Evolutionary conservation across 2,888 invertebrate species (phyloP).

Genomic region (Monochamus alternatus): DNA sequence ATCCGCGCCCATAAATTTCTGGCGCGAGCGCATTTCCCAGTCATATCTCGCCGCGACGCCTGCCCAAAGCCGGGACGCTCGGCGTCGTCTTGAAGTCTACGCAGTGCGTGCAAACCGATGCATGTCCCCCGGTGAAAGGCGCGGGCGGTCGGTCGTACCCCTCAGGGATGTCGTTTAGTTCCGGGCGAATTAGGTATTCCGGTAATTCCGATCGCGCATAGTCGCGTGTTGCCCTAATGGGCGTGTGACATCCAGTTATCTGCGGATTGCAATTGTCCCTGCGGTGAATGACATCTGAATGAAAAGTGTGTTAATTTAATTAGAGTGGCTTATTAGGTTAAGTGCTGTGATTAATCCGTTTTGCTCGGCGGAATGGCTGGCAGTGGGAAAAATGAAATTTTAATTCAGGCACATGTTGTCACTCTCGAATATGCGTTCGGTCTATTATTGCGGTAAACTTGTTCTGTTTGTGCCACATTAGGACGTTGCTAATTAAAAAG

Average conservation of each 20-base stretch:
- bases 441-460: slow-evolving; percentile 9
- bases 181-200: slow-evolving; percentile 38
- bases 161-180: slow-evolving; percentile 43
- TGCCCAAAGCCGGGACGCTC: slow-evolving; percentile 59
- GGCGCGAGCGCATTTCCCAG: slow-evolving; percentile 48
- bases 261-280: slow-evolving; percentile 35
- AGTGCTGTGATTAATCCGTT: slow-evolving; percentile 21
- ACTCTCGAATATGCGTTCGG: neutral
- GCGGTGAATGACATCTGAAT: slow-evolving; percentile 37
- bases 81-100: slow-evolving; percentile 59
- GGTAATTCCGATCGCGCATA: slow-evolving; percentile 44
- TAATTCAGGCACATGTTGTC: neutral
- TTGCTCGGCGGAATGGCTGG: slow-evolving; percentile 16
- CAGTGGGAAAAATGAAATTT: slow-evolving; percentile 33
- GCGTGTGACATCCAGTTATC: slow-evolving; percentile 55
- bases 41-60: slow-evolving; percentile 53
- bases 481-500: neutral
- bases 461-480: neutral
- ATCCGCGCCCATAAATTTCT: slow-evolving; percentile 14
- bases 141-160: slow-evolving; percentile 43
- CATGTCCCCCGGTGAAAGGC: slow-evolving; percentile 38
- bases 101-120: slow-evolving; percentile 53
- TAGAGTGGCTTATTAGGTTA: slow-evolving; percentile 40
- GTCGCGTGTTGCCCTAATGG: slow-evolving; percentile 52
- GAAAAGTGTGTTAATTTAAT: slow-evolving; percentile 39